Evolutionary conservation across 1,140 invertebrate genomes (phyloP).

Genomic region (Radopholus similis): DNA sequence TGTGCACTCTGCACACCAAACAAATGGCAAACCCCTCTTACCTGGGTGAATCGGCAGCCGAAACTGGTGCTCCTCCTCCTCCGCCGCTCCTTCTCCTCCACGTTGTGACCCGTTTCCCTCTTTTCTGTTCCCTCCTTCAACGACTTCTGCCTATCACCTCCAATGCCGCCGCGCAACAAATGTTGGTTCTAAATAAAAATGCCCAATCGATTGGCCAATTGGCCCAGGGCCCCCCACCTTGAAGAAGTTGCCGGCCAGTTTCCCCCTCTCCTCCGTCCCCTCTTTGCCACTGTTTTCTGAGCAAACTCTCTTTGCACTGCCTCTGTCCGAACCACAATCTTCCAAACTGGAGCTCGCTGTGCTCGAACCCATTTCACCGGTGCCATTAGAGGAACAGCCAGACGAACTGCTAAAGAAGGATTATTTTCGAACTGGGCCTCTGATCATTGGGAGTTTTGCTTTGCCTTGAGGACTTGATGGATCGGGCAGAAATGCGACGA

Average conservation of each 20-base stretch:
- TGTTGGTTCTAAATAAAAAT: conserved; percentile 32
- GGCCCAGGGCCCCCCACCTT: no score
- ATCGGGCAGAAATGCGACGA: conserved; percentile 1
- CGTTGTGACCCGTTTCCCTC: neutral
- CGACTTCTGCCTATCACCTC: no score
- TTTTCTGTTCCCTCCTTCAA: neutral
- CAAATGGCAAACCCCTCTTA: neutral
- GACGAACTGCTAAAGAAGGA: neutral
- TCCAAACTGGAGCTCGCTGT: no score
- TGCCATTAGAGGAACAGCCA: no score
- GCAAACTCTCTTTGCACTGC: no score
- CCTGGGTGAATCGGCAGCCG: neutral
- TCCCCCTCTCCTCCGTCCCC: no score
- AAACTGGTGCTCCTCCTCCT: conserved; percentile 1
- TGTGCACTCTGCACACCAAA: neutral
- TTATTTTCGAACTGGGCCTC: neutral
- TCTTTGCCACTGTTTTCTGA: no score
- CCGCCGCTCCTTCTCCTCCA: neutral
- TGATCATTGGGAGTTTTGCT: neutral
- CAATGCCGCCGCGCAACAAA: conserved; percentile 20
- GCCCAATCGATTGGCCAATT: no score
- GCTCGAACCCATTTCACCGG: no score
- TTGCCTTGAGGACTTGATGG: conserved; percentile 5
- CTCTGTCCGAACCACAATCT: no score
- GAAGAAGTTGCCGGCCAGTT: no score